Evolutionary conservation across 2,113 vertebrate genomes (phyloP).

Genomic region (Peromyscus maniculatus): DNA sequence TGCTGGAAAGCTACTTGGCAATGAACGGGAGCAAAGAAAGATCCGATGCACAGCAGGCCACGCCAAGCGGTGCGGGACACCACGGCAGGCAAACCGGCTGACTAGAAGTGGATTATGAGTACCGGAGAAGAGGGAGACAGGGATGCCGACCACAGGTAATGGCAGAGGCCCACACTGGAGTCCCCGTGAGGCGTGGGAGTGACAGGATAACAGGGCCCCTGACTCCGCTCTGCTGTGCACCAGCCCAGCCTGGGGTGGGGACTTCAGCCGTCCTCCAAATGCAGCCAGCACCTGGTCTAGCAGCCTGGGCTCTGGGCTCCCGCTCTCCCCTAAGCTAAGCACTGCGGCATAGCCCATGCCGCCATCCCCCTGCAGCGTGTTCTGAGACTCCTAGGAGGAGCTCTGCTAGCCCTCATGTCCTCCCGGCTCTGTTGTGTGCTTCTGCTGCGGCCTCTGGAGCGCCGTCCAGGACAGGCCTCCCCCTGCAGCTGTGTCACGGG

Average conservation of each 20-base stretch:
- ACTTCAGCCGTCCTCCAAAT: neutral
- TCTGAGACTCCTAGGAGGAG: rapidly evolving
- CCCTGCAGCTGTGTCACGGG: neutral
- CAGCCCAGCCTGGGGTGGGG: neutral
- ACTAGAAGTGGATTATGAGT: no score
- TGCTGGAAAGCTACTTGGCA: rapidly evolving
- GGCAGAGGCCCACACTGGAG: neutral
- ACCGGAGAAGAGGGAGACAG: rapidly evolving
- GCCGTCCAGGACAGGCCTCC: neutral
- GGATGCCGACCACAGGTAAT: neutral
- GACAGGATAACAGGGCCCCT: no score
- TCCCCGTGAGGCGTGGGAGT: rapidly evolving
- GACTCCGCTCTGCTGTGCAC: neutral
- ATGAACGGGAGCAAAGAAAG: neutral
- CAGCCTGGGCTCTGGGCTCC: no score
- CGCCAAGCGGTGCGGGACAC: rapidly evolving
- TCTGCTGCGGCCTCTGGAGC: no score
- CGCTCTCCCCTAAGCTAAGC: neutral
- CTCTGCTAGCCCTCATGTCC: neutral
- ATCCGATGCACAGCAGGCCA: neutral
- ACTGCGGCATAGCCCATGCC: neutral
- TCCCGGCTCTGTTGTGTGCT: rapidly evolving
- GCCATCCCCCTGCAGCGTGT: neutral
- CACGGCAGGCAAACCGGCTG: neutral
- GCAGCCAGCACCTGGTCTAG: neutral